phyloP scores from a whole-genome alignment of 1,140 invertebrate genomes.

The Cydia pomonella region DNA sequence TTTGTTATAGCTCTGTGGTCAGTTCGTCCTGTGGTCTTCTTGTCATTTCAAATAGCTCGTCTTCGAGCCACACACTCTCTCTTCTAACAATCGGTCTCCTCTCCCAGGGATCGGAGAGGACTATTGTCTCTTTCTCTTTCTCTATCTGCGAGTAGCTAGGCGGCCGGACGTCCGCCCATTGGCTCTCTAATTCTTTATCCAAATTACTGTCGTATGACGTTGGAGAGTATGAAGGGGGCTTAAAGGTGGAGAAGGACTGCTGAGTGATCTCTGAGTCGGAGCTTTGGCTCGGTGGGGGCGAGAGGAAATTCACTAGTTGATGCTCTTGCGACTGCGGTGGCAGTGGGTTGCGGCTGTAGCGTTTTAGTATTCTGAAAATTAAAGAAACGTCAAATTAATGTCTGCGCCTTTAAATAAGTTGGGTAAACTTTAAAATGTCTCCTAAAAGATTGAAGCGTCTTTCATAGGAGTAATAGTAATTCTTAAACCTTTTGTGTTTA shows the following conservation, averaged over 20 bases:
- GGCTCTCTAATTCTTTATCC: conserved; percentile 70
- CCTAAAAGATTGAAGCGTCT: too few species aligned
- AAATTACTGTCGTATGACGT: conserved; percentile 69
- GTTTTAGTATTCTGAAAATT: conserved; percentile 81
- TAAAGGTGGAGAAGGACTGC: conserved; percentile 82
- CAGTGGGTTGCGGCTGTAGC: conserved; percentile 85
- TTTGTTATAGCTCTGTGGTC: conserved; percentile 85
- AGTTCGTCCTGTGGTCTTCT: conserved; percentile 90
- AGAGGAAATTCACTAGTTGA: conserved; percentile 85
- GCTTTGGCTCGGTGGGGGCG: conserved; percentile 78
- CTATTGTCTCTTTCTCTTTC: conserved; percentile 61
- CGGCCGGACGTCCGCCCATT: conserved; percentile 77
- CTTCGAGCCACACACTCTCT: conserved; percentile 84
- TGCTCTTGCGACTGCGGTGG: conserved; percentile 76
- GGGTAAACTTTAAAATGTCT: not conserved
- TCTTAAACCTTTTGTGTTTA: too few species aligned
- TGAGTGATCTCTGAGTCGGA: conserved; percentile 67
- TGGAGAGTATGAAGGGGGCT: conserved; percentile 79
- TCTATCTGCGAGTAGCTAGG: conserved; percentile 80
- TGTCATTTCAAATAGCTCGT: conserved; percentile 87
- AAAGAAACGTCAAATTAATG: conserved; percentile 31
- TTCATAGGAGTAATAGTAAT: too few species aligned
- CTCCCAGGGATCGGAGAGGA: conserved; percentile 81
- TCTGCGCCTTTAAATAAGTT: not conserved
- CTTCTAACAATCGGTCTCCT: conserved; percentile 71